A percentile compares a stretch with the other conserved stretches of the same genome.
Conservation (phyloP, 2,888 invertebrate species). For the Adineta ricciae region DNA sequence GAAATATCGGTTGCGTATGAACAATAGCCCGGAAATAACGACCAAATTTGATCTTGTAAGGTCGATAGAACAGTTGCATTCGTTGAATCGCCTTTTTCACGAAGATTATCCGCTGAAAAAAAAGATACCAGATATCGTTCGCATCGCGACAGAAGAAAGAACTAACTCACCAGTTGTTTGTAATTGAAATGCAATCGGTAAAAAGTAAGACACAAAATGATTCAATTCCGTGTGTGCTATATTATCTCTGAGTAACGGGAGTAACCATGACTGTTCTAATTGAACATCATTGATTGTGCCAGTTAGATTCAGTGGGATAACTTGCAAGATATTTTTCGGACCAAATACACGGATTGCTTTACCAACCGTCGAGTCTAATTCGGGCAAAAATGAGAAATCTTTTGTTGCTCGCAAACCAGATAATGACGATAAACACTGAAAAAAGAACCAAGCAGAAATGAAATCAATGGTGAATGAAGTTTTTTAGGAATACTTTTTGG, state of each 20-base stretch:
- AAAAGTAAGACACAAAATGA: slow-evolving; percentile 68
- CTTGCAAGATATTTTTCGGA: slow-evolving; percentile 48
- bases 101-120: slow-evolving; percentile 39
- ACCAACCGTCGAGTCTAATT: slow-evolving; percentile 75
- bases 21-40: slow-evolving; percentile 78
- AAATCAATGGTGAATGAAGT: not conserved
- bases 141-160: too few species aligned
- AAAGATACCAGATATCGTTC: not conserved
- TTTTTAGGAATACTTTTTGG: not conserved
- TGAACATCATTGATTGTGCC: slow-evolving; percentile 49
- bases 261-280: slow-evolving; percentile 78
- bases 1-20: slow-evolving; percentile 58
- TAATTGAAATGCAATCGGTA: slow-evolving; percentile 69
- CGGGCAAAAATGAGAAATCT: slow-evolving; percentile 59
- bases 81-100: slow-evolving; percentile 38
- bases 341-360: slow-evolving; percentile 53
- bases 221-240: slow-evolving; percentile 65
- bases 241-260: slow-evolving; percentile 76
- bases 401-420: slow-evolving; percentile 64
- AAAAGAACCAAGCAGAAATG: not conserved
- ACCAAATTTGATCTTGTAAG: slow-evolving; percentile 60
- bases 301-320: slow-evolving; percentile 51
- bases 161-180: slow-evolving; percentile 41
- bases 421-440: slow-evolving; percentile 51
- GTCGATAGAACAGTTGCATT: slow-evolving; percentile 39